A percentile compares a stretch with the other conserved stretches of the same genome.
Evolutionary conservation across 2,797 vertebrate genomes (phyloP).

Genomic region (Lacerta bilineata): DNA sequence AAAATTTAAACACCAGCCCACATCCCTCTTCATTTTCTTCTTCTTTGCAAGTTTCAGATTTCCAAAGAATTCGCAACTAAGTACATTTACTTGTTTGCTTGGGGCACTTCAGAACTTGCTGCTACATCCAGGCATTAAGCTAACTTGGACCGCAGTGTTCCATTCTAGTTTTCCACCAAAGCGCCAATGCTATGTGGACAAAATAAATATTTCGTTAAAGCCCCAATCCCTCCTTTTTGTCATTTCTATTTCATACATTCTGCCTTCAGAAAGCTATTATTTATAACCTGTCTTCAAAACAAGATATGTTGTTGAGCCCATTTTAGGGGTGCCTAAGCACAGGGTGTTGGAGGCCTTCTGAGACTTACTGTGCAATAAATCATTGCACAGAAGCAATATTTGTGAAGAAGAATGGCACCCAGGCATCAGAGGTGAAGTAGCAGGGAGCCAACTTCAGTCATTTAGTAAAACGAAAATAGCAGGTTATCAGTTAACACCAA

Average conservation of each 20-base stretch:
- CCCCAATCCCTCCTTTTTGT: background rate
- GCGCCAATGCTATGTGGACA: background rate
- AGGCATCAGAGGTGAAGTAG: background rate
- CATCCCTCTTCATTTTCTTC: background rate
- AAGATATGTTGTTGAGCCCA: conserved; percentile 20
- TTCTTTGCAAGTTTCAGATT: background rate
- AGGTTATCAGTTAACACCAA: background rate
- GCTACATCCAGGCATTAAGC: background rate
- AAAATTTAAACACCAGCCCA: too few relatives aligned
- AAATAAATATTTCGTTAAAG: background rate
- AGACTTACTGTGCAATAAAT: background rate
- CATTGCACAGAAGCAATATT: conserved; percentile 8
- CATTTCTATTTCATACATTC: conserved; percentile 11
- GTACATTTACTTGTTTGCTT: background rate
- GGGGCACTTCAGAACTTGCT: background rate
- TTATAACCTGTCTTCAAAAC: background rate
- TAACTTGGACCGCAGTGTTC: background rate
- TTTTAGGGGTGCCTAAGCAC: background rate
- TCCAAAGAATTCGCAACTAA: background rate
- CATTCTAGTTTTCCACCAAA: background rate
- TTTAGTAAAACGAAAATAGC: conserved; percentile 27
- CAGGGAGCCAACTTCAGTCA: background rate
- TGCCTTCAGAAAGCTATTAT: conserved; percentile 10
- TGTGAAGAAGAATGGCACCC: conserved; percentile 4
- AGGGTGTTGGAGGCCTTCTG: background rate